Conservation (phyloP, 2,797 vertebrate species). For the Enteromius anoplus region DNA sequence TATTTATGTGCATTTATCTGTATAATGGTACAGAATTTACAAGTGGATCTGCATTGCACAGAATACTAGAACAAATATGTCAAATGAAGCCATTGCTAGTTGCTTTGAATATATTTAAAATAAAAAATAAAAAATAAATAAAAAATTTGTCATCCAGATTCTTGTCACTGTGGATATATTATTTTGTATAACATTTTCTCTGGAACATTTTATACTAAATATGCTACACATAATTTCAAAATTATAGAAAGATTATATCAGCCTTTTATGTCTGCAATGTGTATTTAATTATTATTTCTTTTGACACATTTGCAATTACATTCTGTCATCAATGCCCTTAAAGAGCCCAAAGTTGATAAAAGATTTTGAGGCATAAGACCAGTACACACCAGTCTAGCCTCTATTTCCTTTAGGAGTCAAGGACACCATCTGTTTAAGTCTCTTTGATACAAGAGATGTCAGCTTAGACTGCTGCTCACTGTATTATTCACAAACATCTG, state of each 20-base stretch:
- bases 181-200: not conserved
- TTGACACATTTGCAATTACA: too few relatives aligned
- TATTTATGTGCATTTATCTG: not conserved
- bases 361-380: not conserved
- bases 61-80: not conserved
- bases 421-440: not conserved
- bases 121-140: not conserved
- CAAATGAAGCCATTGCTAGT: not conserved
- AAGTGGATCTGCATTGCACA: not conserved
- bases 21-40: not conserved
- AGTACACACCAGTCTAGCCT: not conserved
- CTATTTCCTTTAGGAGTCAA: not conserved
- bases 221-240: not conserved
- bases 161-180: not conserved
- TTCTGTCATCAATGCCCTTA: not conserved
- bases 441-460: not conserved
- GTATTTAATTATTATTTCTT: not conserved
- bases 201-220: not conserved
- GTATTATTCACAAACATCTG: conserved; percentile 15
- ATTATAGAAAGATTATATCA: not conserved
- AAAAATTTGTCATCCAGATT: not conserved
- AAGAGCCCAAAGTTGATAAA: not conserved
- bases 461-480: not conserved
- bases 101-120: not conserved
- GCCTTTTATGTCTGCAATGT: not conserved